Conservation (phyloP, 2,888 invertebrate species). For the Ctena decussata region DNA sequence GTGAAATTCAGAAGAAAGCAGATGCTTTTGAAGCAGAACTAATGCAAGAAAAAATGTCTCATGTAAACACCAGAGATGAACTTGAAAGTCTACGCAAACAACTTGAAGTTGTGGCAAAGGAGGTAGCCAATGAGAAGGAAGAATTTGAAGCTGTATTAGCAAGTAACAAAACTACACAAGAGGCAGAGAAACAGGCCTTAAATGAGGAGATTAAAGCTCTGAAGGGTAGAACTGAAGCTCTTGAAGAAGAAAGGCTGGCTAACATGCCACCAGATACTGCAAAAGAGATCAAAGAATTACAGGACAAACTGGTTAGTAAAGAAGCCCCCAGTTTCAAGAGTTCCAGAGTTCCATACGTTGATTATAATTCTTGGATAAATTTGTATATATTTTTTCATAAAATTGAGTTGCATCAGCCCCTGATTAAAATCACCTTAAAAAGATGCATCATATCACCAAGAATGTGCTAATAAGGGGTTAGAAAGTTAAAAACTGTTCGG, state of each 20-base stretch:
- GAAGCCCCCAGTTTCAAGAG: too few relatives aligned
- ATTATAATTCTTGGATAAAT: too few relatives aligned
- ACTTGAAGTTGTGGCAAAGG: constrained; percentile 69
- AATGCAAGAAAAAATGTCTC: constrained; percentile 78
- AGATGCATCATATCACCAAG: too few relatives aligned
- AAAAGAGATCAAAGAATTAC: constrained; percentile 81
- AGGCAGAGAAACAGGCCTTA: constrained; percentile 74
- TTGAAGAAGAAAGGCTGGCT: constrained; percentile 79
- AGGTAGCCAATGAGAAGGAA: constrained; percentile 71
- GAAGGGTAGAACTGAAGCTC: constrained; percentile 71
- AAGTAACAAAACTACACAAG: constrained; percentile 60
- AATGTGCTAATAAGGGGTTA: too few relatives aligned
- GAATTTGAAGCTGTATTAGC: constrained; percentile 73
- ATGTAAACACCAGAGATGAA: constrained; percentile 79
- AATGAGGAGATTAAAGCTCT: constrained; percentile 72
- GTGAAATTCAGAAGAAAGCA: constrained; percentile 69
- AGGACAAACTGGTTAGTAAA: constrained; percentile 81
- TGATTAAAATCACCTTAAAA: too few relatives aligned
- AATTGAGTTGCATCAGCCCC: too few relatives aligned
- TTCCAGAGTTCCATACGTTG: too few relatives aligned
- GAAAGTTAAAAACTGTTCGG: too few relatives aligned
- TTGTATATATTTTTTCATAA: too few relatives aligned
- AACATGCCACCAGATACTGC: constrained; percentile 82
- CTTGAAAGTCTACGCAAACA: constrained; percentile 80
- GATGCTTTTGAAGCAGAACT: constrained; percentile 75